These are phyloP conservation scores for Meteorus colon DNA, from an alignment of 2,888 invertebrate genomes.

Conservation along the genomic window DNA sequence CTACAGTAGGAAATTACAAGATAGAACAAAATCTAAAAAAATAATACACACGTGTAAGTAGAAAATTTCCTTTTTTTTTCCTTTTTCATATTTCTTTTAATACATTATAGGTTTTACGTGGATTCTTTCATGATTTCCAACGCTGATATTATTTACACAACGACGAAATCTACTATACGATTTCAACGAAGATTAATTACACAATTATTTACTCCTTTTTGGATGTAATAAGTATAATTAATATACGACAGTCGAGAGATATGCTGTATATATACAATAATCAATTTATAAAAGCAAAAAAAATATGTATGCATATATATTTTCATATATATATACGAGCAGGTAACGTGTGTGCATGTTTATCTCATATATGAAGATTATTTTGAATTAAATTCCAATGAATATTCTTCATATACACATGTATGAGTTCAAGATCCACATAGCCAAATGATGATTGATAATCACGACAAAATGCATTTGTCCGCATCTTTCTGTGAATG, in stretches of 20 bases:
- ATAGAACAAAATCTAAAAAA: conserved; percentile 7
- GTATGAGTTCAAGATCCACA: conserved; percentile 10
- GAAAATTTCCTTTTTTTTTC: conserved; percentile 21
- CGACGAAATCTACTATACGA: conserved; percentile 22
- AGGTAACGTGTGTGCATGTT: background rate
- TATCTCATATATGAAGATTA: conserved; percentile 1
- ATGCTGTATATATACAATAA: conserved; percentile 29
- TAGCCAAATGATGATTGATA: conserved; percentile 16
- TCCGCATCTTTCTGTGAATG: conserved; percentile 80
- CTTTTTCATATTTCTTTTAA: conserved; percentile 1
- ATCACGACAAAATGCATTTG: conserved; percentile 92
- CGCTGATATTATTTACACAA: conserved; percentile 26
- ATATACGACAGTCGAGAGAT: background rate
- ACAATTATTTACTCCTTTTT: conserved; percentile 10
- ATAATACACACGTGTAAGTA: conserved; percentile 7
- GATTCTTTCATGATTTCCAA: background rate
- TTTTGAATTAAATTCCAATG: conserved; percentile 24
- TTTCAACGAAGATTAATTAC: conserved; percentile 26
- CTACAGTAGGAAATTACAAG: conserved; percentile 10
- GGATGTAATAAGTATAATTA: background rate
- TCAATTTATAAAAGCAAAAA: conserved; percentile 7
- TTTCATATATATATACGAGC: background rate
- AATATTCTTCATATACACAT: conserved; percentile 19
- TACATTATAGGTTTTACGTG: conserved; percentile 20
- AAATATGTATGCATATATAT: background rate